Evolutionary conservation across 2,888 invertebrate species (phyloP), one percentile per base, ranked within the genome.

Genomic region (Hemistola chrysoprasaria): DNA sequence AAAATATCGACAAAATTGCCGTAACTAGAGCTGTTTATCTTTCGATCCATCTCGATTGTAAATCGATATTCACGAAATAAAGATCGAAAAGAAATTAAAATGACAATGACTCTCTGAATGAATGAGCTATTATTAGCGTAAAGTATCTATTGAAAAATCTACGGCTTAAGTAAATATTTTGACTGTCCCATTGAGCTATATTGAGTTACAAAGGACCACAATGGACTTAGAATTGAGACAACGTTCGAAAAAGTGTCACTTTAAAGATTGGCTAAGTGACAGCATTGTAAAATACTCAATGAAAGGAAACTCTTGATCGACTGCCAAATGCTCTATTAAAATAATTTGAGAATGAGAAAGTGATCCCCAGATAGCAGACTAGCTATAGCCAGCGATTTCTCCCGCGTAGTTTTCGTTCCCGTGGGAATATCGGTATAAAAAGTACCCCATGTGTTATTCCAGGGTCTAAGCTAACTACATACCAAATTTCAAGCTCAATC

Each of bases 121-220:
- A 60, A 49, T 52, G 58, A 59, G 58, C 78, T 77, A 78, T 83
- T 85, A 84, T 83, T 80, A 79, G 80, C 75, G 68, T 72, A 74
- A 73, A 81, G 71, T 73, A 52, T 41, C 73, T 45, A 71, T 86
- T 87, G 85, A 85, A 52, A 65, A 60, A 58, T 56, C 51, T 68
- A 59, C 52, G 70, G 62, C 65, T 59, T 75, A 76, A 81, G 85
- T 84, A 88, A 88, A 88, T 88, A 86, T 88, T 88, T 68, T 87
- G 87, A 87, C 86, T 85, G 72, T 77, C 71, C 71, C 75, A 71
- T 83, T 78, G 78, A 77, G 75, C 71, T 70, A 74, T 82, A 81
- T 85, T 81, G 73, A 82, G 78, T 81, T 80, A 79, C 82, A 76
- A 70, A 72, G 65, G 16, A 72, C 71, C 71, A 81, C 79, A 81